phyloP scores from a whole-genome alignment of 2,888 invertebrate species.

The Proisotoma minuta region DNA sequence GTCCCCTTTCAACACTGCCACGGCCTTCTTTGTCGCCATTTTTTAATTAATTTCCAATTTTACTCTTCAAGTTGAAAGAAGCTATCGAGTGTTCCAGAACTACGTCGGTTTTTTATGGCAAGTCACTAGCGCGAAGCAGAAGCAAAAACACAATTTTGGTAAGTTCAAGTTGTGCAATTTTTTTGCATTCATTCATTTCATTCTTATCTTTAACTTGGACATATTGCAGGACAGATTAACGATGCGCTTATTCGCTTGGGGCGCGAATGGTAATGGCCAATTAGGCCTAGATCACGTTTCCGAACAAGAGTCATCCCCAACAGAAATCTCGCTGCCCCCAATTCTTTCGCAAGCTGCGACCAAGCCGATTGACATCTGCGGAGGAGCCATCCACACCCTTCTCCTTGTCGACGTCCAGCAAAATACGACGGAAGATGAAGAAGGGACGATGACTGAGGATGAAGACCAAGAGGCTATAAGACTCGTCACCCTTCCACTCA shows the following conservation, averaged over 20 bases:
- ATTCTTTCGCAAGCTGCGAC: not conserved
- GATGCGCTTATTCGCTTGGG: conserved; percentile 44
- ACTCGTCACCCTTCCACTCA: no score
- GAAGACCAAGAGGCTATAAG: no score
- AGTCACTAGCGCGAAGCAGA: no score
- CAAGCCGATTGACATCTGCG: conserved; percentile 23
- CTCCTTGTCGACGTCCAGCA: conserved; percentile 3
- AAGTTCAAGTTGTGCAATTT: not conserved
- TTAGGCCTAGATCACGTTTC: conserved; percentile 37
- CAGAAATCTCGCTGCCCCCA: conserved; percentile 18
- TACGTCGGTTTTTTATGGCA: no score
- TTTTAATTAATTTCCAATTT: no score
- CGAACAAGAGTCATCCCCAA: conserved; percentile 40
- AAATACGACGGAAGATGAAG: no score
- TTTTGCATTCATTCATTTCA: not conserved
- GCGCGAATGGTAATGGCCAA: conserved; percentile 43
- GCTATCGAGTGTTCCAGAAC: no score
- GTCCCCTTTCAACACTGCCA: conserved; percentile 81
- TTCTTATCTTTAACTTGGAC: not conserved
- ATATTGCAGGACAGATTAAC: not conserved
- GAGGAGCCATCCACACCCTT: conserved; percentile 35
- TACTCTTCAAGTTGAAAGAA: no score
- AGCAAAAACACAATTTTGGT: not conserved
- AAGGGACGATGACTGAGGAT: not conserved
- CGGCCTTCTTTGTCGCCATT: conserved; percentile 68